Evolutionary conservation across 2,888 invertebrate species (phyloP), one percentile per base, ranked within the genome.

Genomic region (Xylota sylvarum): DNA sequence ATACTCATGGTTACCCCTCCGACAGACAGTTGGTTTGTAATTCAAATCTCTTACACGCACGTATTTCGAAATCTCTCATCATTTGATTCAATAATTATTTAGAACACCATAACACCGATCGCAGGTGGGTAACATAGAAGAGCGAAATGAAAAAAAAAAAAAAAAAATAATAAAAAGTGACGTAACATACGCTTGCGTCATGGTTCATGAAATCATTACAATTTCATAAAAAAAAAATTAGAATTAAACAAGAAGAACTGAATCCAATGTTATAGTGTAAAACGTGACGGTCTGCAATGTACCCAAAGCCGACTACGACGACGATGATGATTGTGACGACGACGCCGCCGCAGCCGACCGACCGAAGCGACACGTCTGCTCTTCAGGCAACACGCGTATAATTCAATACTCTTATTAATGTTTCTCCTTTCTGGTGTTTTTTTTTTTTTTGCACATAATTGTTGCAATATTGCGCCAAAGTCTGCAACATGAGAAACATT

Each of bases 401-500:
- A 74, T 55, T 55, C 37, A 64, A 58, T 79, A 65, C 58, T 74
- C 52, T 69, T 73, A 74, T 69, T 65, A 69, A 81, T 81, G 55
- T 62, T 55, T 74, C 30, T 40, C 19, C 30, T 72, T 64, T 79
- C 55, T 48, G 70, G 12, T 27, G 48, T 52, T 60, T 35, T 73
- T 65, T 52, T 60, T 35, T 73, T 65, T 58, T 43, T 43, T 46
- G 50, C 32, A 64, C 43, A 76, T 69, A 62, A 73, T 84, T 74
- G 76, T 60, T 70, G 74, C 70, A 84, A 23, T 65, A 84, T 79
- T 84, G 74, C 84, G 64, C 67, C 73, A 84, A 85, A 67, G 74
- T 70, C 74, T 80, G 84, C 84, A 85, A 85, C 80, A 69, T 85
- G 84, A 85, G 84, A 85, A 80, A 70, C 70, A 50, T 80, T 74